Percentiles rank a stretch among this genome's conserved stretches.
phyloP scores from a whole-genome alignment of 2,888 invertebrate species.

The Limenitis arthemis region DNA sequence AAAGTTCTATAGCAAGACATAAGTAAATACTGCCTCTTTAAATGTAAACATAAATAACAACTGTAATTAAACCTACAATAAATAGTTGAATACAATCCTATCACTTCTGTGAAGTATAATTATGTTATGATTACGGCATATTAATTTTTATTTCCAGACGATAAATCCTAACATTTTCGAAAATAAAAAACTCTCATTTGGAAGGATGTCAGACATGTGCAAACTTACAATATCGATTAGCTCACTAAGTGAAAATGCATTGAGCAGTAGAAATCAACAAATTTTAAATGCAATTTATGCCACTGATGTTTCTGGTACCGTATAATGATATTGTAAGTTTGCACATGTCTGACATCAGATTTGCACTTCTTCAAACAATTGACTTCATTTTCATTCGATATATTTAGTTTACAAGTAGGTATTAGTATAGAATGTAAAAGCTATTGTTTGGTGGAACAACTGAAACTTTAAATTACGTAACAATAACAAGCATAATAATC shows the following conservation, averaged over 20 bases:
- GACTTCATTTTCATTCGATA: background rate
- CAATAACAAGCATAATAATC: too few species aligned
- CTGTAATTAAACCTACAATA: too few species aligned
- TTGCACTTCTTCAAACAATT: constrained; percentile 3
- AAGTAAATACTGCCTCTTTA: constrained; percentile 18
- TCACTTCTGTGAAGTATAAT: too few species aligned
- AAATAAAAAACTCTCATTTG: constrained; percentile 10
- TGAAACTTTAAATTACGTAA: too few species aligned
- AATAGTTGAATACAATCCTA: too few species aligned
- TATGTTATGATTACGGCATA: too few species aligned
- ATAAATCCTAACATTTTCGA: constrained; percentile 1
- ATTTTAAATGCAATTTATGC: constrained; percentile 55
- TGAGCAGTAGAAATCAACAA: constrained; percentile 62
- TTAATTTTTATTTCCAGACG: background rate
- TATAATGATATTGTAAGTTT: constrained; percentile 20
- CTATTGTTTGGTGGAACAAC: too few species aligned
- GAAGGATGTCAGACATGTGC: too few species aligned
- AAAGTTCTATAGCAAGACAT: constrained; percentile 51
- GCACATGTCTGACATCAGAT: constrained; percentile 14
- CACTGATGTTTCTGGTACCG: constrained; percentile 33
- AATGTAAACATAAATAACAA: too few species aligned
- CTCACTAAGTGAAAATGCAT: constrained; percentile 60
- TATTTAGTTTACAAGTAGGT: background rate
- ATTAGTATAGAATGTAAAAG: background rate
- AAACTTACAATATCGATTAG: too few species aligned